A percentile compares a stretch with the other conserved stretches of the same genome.
Conservation (phyloP, 2,888 invertebrate genomes). For the Herminia tarsipennalis region DNA sequence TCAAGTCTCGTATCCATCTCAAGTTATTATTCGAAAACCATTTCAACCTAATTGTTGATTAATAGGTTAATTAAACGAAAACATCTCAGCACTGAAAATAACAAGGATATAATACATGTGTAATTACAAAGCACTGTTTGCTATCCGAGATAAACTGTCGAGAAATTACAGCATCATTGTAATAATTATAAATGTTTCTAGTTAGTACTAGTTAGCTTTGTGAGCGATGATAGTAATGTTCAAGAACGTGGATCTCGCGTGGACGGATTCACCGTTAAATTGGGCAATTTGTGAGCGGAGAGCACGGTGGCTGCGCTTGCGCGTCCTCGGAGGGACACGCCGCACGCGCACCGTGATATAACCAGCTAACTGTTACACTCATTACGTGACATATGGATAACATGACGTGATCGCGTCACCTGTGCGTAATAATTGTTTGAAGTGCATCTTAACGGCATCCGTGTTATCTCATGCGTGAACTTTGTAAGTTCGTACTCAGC, state of each 20-base stretch:
- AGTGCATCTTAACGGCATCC: slow-evolving; percentile 39
- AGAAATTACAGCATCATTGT: slow-evolving; percentile 32
- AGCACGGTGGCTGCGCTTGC: slow-evolving; percentile 69
- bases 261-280: slow-evolving; percentile 76
- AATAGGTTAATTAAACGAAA: slow-evolving; percentile 12
- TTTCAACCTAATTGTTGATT: too few relatives aligned
- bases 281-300: slow-evolving; percentile 75
- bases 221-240: slow-evolving; percentile 42
- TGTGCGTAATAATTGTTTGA: slow-evolving; percentile 56
- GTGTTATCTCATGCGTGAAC: slow-evolving; percentile 41
- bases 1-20: too few relatives aligned
- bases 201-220: slow-evolving; percentile 29
- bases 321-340: slow-evolving; percentile 50
- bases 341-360: slow-evolving; percentile 63
- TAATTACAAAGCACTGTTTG: slow-evolving; percentile 32
- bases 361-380: slow-evolving; percentile 76
- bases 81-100: slow-evolving; percentile 9
- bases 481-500: not conserved
- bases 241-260: slow-evolving; percentile 33
- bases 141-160: slow-evolving; percentile 20
- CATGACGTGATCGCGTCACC: slow-evolving; percentile 49
- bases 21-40: too few relatives aligned
- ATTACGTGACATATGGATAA: slow-evolving; percentile 76
- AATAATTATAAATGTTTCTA: slow-evolving; percentile 37
- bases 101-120: slow-evolving; percentile 7